phyloP scores from a whole-genome alignment of 2,113 vertebrate genomes.

The Rhea americana region DNA sequence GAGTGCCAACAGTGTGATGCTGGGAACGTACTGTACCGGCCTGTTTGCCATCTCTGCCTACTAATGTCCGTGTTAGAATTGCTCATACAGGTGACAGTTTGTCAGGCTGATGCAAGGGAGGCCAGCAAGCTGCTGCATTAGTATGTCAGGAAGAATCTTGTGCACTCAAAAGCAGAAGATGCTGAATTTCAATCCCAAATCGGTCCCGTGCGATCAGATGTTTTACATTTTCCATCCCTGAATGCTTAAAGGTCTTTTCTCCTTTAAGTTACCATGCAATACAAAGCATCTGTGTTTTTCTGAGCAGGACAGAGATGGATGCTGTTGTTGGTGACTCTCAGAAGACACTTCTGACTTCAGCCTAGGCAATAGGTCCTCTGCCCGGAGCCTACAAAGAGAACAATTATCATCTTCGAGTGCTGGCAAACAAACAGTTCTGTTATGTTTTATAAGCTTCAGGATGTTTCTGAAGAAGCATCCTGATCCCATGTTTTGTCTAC shows the following conservation, averaged over 20 bases:
- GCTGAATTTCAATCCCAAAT: background rate
- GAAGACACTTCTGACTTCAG: background rate
- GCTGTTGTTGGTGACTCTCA: background rate
- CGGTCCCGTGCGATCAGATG: background rate
- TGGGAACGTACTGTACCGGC: background rate
- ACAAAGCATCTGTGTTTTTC: background rate
- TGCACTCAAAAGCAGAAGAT: background rate
- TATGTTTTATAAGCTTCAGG: background rate
- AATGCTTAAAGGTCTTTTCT: background rate
- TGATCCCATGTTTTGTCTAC: background rate
- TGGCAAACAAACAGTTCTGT: background rate
- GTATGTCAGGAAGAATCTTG: background rate
- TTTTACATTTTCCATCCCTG: background rate
- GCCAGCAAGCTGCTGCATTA: background rate
- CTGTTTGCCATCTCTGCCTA: background rate
- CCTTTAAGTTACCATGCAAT: background rate
- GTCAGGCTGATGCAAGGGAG: accelerated
- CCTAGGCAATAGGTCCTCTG: background rate
- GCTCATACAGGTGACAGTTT: background rate
- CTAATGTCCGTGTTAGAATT: background rate
- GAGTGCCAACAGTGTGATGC: background rate
- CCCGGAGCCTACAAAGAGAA: background rate
- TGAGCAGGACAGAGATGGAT: background rate
- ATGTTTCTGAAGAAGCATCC: background rate
- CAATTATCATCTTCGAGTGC: background rate